Percentiles rank a stretch among this genome's conserved stretches.
These are phyloP conservation scores for Bombus picipes DNA, from an alignment of 1,140 invertebrate species.

Conservation along the genomic window DNA sequence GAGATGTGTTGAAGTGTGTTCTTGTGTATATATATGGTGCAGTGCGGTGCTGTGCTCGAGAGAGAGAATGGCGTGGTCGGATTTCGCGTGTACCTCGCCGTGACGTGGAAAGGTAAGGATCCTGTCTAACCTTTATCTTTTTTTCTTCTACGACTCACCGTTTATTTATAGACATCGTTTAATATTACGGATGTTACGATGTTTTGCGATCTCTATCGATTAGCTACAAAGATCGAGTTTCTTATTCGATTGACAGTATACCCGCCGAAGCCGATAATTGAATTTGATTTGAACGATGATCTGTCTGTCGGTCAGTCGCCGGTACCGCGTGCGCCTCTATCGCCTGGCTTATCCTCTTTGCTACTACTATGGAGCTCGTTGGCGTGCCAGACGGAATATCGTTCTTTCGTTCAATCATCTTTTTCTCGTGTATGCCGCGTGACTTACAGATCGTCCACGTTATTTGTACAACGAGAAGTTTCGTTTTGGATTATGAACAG, in stretches of 20 bases:
- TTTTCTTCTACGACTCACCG: neutral
- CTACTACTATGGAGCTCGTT: constrained; percentile 11
- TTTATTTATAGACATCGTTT: neutral
- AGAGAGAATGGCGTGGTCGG: constrained; percentile 69
- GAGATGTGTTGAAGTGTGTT: constrained; percentile 66
- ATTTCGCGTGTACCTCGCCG: constrained; percentile 67
- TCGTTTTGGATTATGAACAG: too few species aligned
- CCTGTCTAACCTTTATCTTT: neutral
- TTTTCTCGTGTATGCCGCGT: neutral
- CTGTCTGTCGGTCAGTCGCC: constrained; percentile 18
- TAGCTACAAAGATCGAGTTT: constrained; percentile 1
- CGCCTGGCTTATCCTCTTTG: constrained; percentile 21
- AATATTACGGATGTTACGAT: neutral
- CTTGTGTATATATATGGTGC: constrained; percentile 69
- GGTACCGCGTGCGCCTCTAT: constrained; percentile 31
- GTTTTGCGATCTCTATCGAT: neutral
- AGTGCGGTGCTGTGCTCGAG: constrained; percentile 70
- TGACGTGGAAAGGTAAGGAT: constrained; percentile 67
- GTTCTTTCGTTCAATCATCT: neutral
- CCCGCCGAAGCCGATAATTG: constrained; percentile 27
- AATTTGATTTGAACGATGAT: constrained; percentile 31
- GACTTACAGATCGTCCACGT: neutral
- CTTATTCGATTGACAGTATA: constrained; percentile 11
- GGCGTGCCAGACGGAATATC: neutral
- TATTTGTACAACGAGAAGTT: neutral